Evolutionary conservation across 2,888 invertebrate species (phyloP).

Genomic region (Coelinius sp.): DNA sequence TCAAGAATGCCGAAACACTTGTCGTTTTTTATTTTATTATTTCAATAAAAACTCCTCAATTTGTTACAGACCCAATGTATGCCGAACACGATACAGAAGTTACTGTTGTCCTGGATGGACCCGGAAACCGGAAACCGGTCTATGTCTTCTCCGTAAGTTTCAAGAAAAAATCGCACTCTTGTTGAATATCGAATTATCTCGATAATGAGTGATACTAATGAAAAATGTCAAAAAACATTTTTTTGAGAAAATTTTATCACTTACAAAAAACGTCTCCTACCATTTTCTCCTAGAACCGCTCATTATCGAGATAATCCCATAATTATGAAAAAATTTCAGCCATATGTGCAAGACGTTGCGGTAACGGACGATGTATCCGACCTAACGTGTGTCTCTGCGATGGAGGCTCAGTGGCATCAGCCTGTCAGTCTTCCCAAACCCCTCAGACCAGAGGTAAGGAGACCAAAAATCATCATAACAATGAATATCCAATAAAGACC

Average conservation of each 20-base stretch:
- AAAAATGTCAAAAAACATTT: background rate
- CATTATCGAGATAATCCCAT: too few species aligned
- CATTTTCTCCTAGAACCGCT: too few species aligned
- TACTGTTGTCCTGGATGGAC: constrained; percentile 92
- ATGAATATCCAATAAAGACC: background rate
- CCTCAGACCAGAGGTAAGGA: constrained; percentile 52
- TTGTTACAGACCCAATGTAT: constrained; percentile 83
- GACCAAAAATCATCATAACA: background rate
- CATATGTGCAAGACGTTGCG: constrained; percentile 81
- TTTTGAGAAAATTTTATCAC: too few species aligned
- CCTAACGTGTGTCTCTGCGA: constrained; percentile 87
- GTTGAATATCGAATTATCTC: too few species aligned
- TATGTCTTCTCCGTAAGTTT: constrained; percentile 89
- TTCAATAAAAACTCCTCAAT: constrained; percentile 14
- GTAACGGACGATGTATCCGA: constrained; percentile 81
- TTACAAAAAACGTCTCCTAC: too few species aligned
- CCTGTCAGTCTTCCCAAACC: constrained; percentile 69
- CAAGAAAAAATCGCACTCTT: too few species aligned
- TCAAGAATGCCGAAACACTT: background rate
- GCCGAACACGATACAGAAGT: constrained; percentile 80
- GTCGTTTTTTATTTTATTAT: constrained; percentile 26
- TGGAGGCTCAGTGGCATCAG: constrained; percentile 78
- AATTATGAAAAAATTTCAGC: too few species aligned
- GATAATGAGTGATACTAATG: too few species aligned
- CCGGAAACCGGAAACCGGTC: constrained; percentile 79